A percentile compares a stretch with the other conserved stretches of the same genome.
phyloP scores from a whole-genome alignment of 2,797 vertebrate genomes.

The Neopelma chrysocephalum region DNA sequence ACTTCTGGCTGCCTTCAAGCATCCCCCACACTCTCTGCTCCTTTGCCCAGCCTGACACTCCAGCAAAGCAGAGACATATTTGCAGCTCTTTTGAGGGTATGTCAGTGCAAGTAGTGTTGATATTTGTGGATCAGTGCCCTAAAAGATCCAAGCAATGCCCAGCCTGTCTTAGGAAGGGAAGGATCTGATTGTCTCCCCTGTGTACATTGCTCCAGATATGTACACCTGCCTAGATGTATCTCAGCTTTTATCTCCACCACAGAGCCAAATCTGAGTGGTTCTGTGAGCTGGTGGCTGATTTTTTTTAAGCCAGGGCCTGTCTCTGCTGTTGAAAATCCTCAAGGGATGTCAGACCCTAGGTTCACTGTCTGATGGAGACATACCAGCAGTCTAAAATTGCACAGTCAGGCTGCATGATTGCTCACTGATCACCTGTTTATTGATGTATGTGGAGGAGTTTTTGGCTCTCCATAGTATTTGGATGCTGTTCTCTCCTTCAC shows the following conservation, averaged over 20 bases:
- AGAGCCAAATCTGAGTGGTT: neutral
- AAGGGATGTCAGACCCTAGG: neutral
- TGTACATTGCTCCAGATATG: neutral
- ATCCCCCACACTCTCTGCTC: neutral
- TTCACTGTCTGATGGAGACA: neutral
- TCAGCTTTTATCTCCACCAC: neutral
- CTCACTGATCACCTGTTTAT: neutral
- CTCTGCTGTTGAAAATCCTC: neutral
- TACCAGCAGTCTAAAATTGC: neutral
- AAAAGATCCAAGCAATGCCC: neutral
- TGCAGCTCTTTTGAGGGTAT: neutral
- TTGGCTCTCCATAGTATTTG: neutral
- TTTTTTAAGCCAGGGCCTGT: neutral
- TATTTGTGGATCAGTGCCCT: neutral
- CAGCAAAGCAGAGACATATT: neutral
- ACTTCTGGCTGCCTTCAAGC: neutral
- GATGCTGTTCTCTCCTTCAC: neutral
- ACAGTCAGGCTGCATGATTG: neutral
- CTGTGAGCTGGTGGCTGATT: neutral
- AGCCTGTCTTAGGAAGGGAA: neutral
- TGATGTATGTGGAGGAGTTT: neutral
- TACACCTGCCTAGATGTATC: neutral
- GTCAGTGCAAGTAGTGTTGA: neutral
- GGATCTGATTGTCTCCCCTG: neutral
- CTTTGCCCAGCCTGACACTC: neutral